Evolutionary conservation across 2,113 vertebrate genomes (phyloP), one percentile per base, ranked within the genome.

Genomic region (Takifugu bimaculatus): DNA sequence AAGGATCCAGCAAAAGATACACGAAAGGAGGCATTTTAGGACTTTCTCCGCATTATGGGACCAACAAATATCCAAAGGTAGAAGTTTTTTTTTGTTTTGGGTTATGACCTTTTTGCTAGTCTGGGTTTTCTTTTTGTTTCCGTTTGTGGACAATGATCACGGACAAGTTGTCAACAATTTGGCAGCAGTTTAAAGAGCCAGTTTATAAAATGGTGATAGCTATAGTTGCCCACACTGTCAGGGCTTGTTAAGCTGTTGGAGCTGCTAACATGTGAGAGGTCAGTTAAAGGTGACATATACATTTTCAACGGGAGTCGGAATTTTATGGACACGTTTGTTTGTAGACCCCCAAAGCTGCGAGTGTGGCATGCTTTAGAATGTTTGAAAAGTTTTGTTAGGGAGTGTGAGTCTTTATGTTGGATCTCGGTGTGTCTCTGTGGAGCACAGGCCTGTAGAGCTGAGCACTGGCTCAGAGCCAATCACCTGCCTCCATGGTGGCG

Each of bases 211-310:
- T 76, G 63, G 68, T 39, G 56, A 60, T 59, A 57, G n/a, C 54
- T 49, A 54, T 26, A 44, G 63, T 54, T 20, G 54, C 54, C 13
- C 44, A 44, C 49, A 63, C 57, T 3, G n/a, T 27, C 57, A 61
- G 26, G 39, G 44, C 70, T 56, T 45, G 6, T 49, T 61, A 42
- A 65, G 48, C 61, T 32, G 53, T 45, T 25, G 26, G 32, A 20
- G 52, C 76, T 72, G 75, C 72, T 80, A 80, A 78, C 66, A 52
- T 63, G 54, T 15, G 67, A 74, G 83, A 90, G 89, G 89, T 91
- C 88, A 91, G 58, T 56, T 88, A 87, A 88, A 92, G 89, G 89
- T 91, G 85, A 92, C 78, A 70, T n/a, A 25, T 58, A 9, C 60
- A 68, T 53, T 47, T 75, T 43, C 27, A 28, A 14, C 47, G 42